A percentile compares a stretch with the other conserved stretches of the same genome.
These are phyloP conservation scores for Sylvia atricapilla DNA, from an alignment of 2,113 vertebrate species.

Conservation along the genomic window DNA sequence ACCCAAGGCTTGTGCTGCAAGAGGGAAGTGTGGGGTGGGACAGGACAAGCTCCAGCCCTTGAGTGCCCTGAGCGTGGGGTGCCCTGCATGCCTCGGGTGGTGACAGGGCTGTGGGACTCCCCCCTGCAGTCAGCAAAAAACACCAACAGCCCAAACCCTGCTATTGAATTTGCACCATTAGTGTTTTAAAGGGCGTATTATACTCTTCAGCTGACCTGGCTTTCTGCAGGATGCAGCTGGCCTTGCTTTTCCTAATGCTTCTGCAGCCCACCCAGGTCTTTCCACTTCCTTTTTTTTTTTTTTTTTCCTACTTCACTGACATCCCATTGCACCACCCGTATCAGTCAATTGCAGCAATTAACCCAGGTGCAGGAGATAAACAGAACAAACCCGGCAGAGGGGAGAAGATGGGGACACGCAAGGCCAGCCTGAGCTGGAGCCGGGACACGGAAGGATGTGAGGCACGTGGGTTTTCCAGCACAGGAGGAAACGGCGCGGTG, in stretches of 20 bases:
- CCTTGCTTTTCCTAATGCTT: constrained; percentile 17
- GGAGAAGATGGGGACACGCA: neutral
- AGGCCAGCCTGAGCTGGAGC: neutral
- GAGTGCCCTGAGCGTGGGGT: rapidly evolving
- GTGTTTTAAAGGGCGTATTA: neutral
- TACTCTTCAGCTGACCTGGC: neutral
- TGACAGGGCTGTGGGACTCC: neutral
- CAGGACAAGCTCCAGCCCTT: neutral
- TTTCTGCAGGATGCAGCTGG: constrained; percentile 59
- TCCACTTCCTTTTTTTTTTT: neutral
- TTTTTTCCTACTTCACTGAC: neutral
- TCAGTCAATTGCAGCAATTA: constrained; percentile 42
- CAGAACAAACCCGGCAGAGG: neutral
- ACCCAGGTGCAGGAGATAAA: constrained; percentile 44
- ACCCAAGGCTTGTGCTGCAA: neutral
- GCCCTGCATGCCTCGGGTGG: neutral
- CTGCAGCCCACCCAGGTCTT: constrained; percentile 48
- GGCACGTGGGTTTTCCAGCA: neutral
- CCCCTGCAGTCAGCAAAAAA: neutral
- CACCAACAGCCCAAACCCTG: neutral
- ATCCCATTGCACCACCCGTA: neutral
- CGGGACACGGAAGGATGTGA: neutral
- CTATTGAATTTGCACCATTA: neutral
- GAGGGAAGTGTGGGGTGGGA: neutral
- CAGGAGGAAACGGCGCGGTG: neutral